These are phyloP conservation scores for Rhyacophila brunnea DNA, from an alignment of 1,140 invertebrate genomes.

Conservation along the genomic window DNA sequence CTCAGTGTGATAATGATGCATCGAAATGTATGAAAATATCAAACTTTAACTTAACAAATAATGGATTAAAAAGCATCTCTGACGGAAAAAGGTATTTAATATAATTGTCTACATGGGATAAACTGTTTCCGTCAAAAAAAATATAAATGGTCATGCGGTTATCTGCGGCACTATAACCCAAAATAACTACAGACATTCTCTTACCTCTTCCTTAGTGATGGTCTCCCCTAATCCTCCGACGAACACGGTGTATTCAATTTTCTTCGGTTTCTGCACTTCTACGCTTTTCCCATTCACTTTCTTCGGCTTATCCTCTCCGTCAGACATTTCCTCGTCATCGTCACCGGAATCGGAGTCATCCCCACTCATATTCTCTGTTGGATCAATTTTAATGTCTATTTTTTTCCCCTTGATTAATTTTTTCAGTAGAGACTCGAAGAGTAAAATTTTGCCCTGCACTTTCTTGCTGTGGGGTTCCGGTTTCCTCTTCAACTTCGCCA, in stretches of 20 bases:
- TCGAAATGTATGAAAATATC: too few species aligned
- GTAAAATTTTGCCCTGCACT: slow-evolving; percentile 28
- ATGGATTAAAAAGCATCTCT: neutral
- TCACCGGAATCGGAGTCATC: slow-evolving; percentile 1
- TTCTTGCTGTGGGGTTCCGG: slow-evolving; percentile 23
- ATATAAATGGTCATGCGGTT: too few species aligned
- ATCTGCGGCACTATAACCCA: too few species aligned
- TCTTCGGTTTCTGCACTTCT: slow-evolving; percentile 4
- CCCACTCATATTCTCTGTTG: neutral
- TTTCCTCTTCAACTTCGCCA: slow-evolving; percentile 21
- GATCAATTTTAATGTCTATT: neutral
- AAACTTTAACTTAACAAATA: too few species aligned
- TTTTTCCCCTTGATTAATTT: neutral
- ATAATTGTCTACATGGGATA: too few species aligned
- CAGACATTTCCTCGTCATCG: slow-evolving; percentile 1
- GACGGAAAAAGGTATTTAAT: too few species aligned
- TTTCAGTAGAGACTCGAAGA: slow-evolving; percentile 17
- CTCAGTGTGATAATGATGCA: too few species aligned
- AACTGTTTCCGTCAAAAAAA: too few species aligned
- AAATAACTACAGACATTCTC: too few species aligned
- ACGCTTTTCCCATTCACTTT: slow-evolving; percentile 12
- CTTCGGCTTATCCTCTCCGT: neutral
- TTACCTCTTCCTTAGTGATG: slow-evolving; percentile 43
- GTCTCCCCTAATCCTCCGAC: slow-evolving; percentile 50
- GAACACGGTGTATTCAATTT: slow-evolving; percentile 40